phyloP scores from a whole-genome alignment of 1,140 invertebrate genomes.

The Achatina immaculata region DNA sequence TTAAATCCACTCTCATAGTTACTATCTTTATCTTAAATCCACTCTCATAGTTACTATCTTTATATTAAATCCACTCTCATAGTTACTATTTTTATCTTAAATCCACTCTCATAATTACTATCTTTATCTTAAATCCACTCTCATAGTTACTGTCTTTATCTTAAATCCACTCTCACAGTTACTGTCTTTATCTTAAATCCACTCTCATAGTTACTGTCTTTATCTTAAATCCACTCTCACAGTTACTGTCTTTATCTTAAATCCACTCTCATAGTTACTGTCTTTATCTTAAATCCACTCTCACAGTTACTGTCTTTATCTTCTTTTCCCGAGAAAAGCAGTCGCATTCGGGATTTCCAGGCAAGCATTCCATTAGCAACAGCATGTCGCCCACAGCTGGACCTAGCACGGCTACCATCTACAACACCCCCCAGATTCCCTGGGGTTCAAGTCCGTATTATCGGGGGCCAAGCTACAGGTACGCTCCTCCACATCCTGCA shows the following conservation, averaged over 20 bases:
- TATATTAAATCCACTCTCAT: neutral
- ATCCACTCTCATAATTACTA: neutral
- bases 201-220: neutral
- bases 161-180: neutral
- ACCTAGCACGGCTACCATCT: constrained; percentile 2
- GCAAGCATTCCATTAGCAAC: constrained; percentile 4
- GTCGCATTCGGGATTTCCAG: neutral
- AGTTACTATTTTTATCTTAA: neutral
- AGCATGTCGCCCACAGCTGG: constrained; percentile 18
- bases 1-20: neutral
- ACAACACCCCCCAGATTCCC: constrained; percentile 3
- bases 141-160: neutral
- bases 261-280: neutral
- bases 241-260: neutral
- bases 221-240: neutral
- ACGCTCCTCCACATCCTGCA: constrained; percentile 14
- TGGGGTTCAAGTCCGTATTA: constrained; percentile 13
- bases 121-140: neutral
- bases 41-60: neutral
- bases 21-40: neutral
- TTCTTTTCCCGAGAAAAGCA: constrained; percentile 1
- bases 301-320: neutral
- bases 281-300: neutral
- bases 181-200: neutral
- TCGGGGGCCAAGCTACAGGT: neutral